phyloP scores from a whole-genome alignment of 1,140 invertebrate species.

The Orius insidiosus region DNA sequence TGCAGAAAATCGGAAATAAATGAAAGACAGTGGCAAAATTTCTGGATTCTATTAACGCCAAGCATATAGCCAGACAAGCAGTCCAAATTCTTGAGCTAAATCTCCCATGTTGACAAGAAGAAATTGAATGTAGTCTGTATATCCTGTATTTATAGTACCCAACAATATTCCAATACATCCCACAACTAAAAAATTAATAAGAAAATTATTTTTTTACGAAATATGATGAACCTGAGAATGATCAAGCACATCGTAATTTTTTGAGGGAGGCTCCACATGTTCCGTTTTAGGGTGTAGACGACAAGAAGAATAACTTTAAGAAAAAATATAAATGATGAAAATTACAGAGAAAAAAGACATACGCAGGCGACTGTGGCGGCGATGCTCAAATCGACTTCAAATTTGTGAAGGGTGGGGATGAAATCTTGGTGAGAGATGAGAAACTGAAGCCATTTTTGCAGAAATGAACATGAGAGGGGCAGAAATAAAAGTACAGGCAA shows the following conservation, averaged over 20 bases:
- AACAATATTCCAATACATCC: constrained; percentile 48
- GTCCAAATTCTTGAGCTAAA: constrained; percentile 67
- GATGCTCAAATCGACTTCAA: constrained; percentile 69
- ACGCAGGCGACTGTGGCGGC: constrained; percentile 50
- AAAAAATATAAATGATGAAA: constrained; percentile 15
- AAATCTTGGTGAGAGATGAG: constrained; percentile 45
- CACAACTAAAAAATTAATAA: constrained; percentile 21
- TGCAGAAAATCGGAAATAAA: constrained; percentile 47
- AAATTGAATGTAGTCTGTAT: constrained; percentile 41
- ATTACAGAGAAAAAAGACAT: constrained; percentile 16
- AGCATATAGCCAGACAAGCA: constrained; percentile 53
- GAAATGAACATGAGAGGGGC: constrained; percentile 90
- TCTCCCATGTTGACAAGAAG: constrained; percentile 51
- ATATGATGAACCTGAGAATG: constrained; percentile 47
- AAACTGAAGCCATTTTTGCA: constrained; percentile 74
- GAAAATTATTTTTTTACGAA: constrained; percentile 4
- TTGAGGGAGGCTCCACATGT: constrained; percentile 54
- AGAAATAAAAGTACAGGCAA: constrained; percentile 81
- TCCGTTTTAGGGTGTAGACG: constrained; percentile 57
- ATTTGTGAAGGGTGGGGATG: constrained; percentile 53
- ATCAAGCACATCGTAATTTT: constrained; percentile 59
- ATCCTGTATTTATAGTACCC: constrained; percentile 32
- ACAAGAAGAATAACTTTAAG: constrained; percentile 62
- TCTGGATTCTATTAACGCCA: constrained; percentile 65
- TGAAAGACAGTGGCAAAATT: constrained; percentile 63